Evolutionary conservation across 2,797 vertebrate species (phyloP).

Genomic region (Remorina albescens): DNA sequence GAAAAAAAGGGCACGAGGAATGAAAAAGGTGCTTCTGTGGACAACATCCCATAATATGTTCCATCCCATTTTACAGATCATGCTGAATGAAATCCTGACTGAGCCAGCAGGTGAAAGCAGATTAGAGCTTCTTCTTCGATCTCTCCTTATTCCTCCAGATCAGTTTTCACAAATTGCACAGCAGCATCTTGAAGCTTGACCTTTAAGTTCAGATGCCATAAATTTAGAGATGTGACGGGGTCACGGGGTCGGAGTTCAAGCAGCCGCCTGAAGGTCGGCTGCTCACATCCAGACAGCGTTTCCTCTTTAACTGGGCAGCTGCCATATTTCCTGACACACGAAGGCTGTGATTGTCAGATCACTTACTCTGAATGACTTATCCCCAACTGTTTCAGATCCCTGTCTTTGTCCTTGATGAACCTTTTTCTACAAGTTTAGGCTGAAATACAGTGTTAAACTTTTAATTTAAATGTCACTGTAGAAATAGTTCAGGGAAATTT

Average conservation of each 20-base stretch:
- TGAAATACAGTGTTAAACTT: conserved; percentile 2
- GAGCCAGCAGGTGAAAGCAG: no score
- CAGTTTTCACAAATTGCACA: no score
- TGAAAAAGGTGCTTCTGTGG: no score
- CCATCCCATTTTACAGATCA: no score
- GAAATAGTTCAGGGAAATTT: neutral
- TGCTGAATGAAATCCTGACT: no score
- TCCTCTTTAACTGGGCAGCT: conserved; percentile 60
- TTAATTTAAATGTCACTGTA: conserved; percentile 14
- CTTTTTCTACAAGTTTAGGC: neutral
- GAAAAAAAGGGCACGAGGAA: no score
- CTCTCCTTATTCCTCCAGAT: no score
- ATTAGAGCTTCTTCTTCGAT: no score
- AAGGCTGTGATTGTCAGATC: neutral
- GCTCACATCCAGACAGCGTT: conserved; percentile 70
- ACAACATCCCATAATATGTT: no score
- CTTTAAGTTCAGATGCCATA: no score
- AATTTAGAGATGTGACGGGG: no score
- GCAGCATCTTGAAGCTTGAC: no score
- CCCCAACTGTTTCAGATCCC: neutral
- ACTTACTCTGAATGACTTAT: conserved; percentile 31
- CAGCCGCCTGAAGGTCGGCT: conserved; percentile 76
- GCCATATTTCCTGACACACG: conserved; percentile 39
- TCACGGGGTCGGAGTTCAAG: conserved; percentile 60
- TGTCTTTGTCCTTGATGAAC: neutral